Evolutionary conservation across 2,888 invertebrate genomes (phyloP), one percentile per base, ranked within the genome.

Genomic region (Andricus quercusramuli): DNA sequence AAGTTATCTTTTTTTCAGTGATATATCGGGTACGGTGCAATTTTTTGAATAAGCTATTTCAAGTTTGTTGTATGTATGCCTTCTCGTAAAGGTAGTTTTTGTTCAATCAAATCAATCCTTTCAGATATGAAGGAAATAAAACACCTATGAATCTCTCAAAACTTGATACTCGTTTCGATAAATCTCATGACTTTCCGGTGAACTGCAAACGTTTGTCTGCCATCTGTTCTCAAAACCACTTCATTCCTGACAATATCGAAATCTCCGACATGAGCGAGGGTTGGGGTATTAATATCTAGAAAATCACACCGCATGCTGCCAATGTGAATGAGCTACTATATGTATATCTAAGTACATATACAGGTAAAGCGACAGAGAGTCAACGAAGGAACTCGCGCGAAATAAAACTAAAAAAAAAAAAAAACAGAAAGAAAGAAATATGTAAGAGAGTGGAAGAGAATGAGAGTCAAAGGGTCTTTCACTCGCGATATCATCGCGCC

Each of bases 401-500:
- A 56, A 70, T 70, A 56, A 70, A 70, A 70, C 70, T 56, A 74
- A 56, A 74, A 74, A 20, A 70, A 37, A 37, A 37, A 74, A 37
- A 37, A 37, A 37, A 8, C 0, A 37, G 44, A 44, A 44, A 65
- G 47, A 68, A 74, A 80, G 78, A 77, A 82, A 66, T 65, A 82
- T 79, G 82, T 82, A 83, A 81, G 80, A 83, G 86, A 78, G 84
- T 82, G 84, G 86, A 81, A 78, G 47, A 79, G 82, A 83, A 78
- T 78, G 82, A 83, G 84, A 86, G 82, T 84, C 83, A 82, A 82
- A 44, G 84, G 85, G 84, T 87, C 84, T 84, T 83, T 86, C 84
- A 83, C 84, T 83, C 82, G 83, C 84, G 87, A 88, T 87, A 86
- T 88, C 86, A 86, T 87, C 83, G 82, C 82, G 83, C 76, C 82